Evolutionary conservation across 2,113 vertebrate species (phyloP), one percentile per base, ranked within the genome.

Genomic region (Hoplias malabaricus): DNA sequence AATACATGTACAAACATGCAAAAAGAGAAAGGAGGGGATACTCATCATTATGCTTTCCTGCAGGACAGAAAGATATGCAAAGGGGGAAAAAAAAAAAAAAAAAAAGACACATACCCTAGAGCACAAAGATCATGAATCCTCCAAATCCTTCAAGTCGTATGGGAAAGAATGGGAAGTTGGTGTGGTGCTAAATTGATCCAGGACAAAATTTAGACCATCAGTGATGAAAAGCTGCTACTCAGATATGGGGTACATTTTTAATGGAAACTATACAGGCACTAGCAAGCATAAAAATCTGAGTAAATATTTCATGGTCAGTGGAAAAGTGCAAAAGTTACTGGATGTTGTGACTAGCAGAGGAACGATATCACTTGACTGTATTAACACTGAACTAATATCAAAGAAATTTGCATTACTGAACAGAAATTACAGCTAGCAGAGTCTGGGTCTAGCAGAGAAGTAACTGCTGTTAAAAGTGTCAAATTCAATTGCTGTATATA

Each of bases 191-290:
- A 66, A 53, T 13, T 34, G 42, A 77, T 66, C 11, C 0, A 66
- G 36, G 59, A 67, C 43, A 23, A 74, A n/a, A 40, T 21, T 38
- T 54, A 61, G 69, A 33, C 19, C 40, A 66, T 27, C 14, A 36
- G 33, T 0, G 23, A 65, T n/a, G 19, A 70, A 16, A 50, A 34
- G 70, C 33, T 61, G 62, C 54, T 40, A 36, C 21, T 36, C 31
- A 86, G 75, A 82, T 75, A 80, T 69, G 48, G 71, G 25, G 75
- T 89, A 82, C 83, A 90, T 89, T 83, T 90, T 90, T 89, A 63
- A 91, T 90, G 81, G 80, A 71, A 76, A 62, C 75, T 73, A 84
- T 85, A 84, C 74, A 84, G 3, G 74, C 54, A 75, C 50, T n/a
- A 74, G 67, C 75, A 72, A 19, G 80, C 79, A 87, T 78, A 79